Conservation (phyloP, 2,797 vertebrate genomes). For the Echeneis naucrates region DNA sequence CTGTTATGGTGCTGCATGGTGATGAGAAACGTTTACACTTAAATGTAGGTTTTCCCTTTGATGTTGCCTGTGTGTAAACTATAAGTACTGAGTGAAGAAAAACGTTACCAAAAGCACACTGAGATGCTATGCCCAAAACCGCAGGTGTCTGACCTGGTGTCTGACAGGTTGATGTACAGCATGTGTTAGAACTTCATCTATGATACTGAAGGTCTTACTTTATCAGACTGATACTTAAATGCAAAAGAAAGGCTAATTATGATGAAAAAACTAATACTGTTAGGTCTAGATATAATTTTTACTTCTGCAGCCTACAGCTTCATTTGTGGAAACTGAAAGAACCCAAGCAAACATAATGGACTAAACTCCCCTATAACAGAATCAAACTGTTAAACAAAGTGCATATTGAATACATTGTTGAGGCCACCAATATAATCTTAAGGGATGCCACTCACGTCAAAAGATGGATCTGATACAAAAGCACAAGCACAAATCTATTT, state of each 20-base stretch:
- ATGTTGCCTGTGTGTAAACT: not conserved
- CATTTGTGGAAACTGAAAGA: conserved; percentile 19
- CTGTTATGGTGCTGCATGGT: too few species aligned
- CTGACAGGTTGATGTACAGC: conserved; percentile 26
- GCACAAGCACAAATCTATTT: conserved; percentile 67
- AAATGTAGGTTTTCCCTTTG: not conserved
- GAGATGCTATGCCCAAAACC: conserved; percentile 9
- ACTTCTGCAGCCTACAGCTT: conserved; percentile 15
- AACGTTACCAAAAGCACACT: conserved; percentile 1
- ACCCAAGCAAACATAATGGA: conserved; percentile 24
- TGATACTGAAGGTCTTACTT: conserved; percentile 28
- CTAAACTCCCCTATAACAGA: conserved; percentile 26
- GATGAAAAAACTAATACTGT: conserved; percentile 16
- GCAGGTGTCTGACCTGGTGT: conserved; percentile 20
- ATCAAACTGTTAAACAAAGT: conserved; percentile 71
- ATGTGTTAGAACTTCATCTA: not conserved
- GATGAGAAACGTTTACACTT: not conserved
- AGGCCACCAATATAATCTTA: conserved; percentile 71
- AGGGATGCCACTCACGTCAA: conserved; percentile 58
- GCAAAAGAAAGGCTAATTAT: conserved; percentile 20
- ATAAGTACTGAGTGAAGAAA: conserved; percentile 1
- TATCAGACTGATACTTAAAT: conserved; percentile 24
- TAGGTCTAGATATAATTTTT: conserved; percentile 17
- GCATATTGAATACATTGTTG: conserved; percentile 73
- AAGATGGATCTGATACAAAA: conserved; percentile 57